phyloP scores from a whole-genome alignment of 2,113 vertebrate species.

The Falco punctatus region DNA sequence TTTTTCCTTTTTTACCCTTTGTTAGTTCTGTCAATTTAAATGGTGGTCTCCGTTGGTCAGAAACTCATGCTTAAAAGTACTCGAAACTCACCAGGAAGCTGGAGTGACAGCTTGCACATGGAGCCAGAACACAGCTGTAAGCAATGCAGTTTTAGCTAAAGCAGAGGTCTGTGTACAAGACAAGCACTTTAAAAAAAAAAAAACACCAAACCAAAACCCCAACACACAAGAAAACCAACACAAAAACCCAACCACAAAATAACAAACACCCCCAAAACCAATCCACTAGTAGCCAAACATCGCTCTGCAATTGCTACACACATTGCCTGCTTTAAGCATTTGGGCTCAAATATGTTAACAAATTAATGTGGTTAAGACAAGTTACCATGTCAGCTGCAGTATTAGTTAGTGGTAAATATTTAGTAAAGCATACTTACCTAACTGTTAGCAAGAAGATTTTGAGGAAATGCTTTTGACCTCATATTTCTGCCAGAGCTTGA shows the following conservation, averaged over 20 bases:
- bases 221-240: too few species aligned
- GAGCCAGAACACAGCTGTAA: neutral
- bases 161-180: neutral
- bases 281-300: neutral
- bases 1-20: neutral
- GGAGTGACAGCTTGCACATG: neutral
- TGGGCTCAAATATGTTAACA: rapidly evolving
- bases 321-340: neutral
- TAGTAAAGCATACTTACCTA: neutral
- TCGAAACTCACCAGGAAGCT: neutral
- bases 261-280: neutral
- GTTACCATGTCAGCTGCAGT: neutral
- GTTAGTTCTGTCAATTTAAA: neutral
- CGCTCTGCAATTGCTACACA: neutral
- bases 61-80: neutral
- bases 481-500: neutral
- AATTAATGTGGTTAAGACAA: neutral
- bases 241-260: neutral
- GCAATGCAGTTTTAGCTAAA: neutral
- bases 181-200: neutral
- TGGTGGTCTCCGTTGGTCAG: neutral
- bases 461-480: neutral
- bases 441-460: neutral
- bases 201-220: neutral
- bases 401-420: neutral